Base-by-base conservation (phyloP, 2,113 vertebrate genomes). In the Tauraco erythrolophus region DNA sequence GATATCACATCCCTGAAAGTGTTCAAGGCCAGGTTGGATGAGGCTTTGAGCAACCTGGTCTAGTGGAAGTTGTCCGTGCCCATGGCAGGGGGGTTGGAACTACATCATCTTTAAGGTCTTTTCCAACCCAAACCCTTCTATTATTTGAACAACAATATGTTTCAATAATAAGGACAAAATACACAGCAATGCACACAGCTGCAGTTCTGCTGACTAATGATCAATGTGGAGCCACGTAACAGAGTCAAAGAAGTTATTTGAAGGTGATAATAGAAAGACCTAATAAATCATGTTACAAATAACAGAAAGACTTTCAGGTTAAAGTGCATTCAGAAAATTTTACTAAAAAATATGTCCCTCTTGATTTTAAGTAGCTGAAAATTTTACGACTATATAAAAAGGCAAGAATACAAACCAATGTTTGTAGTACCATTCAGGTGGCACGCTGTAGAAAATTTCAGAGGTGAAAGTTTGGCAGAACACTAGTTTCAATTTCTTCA, bases 221-320 rank as follows among this genome's bases (percentile, higher is more conserved):
- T 94, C 30, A 13, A 93, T 95, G n/a, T 60, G 48, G 14, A 37
- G 30, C 51, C 21, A 75, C 69, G 13, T 62, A 90, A 81, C 11
- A 96, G 37, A 51, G 58, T 91, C 68, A 96, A 33, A 95, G 22
- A 91, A 94, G 92, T 83, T 95, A 90, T 94, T 88, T 96, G 82
- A 95, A 97, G 85, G 83, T 97, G 62, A 96, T 93, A 90, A 91
- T 41, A 45, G 9, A 57, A 82, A 84, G 61, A 68, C 12, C 35
- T 85, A 94, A 96, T 95, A 97, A 97, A 96, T 97, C 75, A 94
- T 54, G 12, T 33, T 61, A 66, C 79, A 92, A 93, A 90, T 78
- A 75, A 92, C 6, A 50, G n/a, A 78, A 91, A 91, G 24, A 65
- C 16, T 54, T 74, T 60, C n/a, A 92, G 64, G 14, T 66, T 65